These are phyloP conservation scores for Lordiphosa collinella DNA, from an alignment of 1,140 invertebrate genomes.

Conservation along the genomic window DNA sequence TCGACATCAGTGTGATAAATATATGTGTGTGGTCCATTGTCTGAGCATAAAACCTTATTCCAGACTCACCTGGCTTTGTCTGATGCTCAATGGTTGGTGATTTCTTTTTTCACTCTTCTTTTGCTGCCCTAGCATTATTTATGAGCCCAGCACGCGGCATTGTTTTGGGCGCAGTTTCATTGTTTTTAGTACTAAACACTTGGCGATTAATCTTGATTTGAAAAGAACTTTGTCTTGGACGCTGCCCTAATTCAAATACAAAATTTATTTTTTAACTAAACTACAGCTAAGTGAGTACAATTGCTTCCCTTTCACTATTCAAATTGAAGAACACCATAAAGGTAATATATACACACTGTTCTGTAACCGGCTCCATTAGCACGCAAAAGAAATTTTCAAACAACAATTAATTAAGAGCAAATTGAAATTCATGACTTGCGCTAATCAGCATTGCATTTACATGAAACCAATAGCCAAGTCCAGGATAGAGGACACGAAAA, in stretches of 20 bases:
- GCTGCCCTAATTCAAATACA: too few species aligned
- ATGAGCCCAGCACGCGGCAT: slow-evolving; percentile 32
- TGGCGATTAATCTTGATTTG: slow-evolving; percentile 32
- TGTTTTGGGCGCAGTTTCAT: slow-evolving; percentile 33
- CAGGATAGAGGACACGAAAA: slow-evolving; percentile 1
- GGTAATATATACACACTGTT: not conserved
- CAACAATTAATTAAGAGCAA: slow-evolving; percentile 70
- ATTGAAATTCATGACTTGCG: slow-evolving; percentile 69
- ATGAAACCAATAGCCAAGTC: slow-evolving; percentile 53
- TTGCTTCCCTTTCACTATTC: not conserved
- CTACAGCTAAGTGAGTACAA: too few species aligned
- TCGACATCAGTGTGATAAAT: slow-evolving; percentile 44
- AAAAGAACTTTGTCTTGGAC: not conserved
- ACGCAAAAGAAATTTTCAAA: slow-evolving; percentile 56
- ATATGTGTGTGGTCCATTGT: slow-evolving; percentile 27
- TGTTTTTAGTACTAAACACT: slow-evolving; percentile 38
- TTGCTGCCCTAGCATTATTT: slow-evolving; percentile 31
- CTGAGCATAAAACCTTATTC: slow-evolving; percentile 29
- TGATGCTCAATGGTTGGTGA: slow-evolving; percentile 20
- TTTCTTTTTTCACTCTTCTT: slow-evolving; percentile 16
- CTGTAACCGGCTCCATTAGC: slow-evolving; percentile 15
- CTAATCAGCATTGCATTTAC: slow-evolving; percentile 70
- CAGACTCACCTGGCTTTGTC: slow-evolving; percentile 36
- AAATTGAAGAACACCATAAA: not conserved
- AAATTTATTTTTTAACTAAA: too few species aligned